Evolutionary conservation across 2,113 vertebrate genomes (phyloP).

Genomic region (Microtus ochrogaster): DNA sequence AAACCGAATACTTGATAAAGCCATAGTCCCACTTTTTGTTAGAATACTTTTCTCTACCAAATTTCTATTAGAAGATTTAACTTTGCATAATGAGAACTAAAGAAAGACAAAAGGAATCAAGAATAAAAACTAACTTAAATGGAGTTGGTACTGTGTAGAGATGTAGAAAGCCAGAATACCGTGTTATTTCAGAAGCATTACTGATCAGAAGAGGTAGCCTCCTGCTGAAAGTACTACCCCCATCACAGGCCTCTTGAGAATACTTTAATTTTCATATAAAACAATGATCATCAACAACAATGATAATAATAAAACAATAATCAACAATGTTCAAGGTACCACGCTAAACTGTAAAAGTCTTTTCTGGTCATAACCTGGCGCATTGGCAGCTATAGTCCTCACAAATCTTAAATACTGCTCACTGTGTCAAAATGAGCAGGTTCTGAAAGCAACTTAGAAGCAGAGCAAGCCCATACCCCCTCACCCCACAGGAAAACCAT

Average conservation of each 20-base stretch:
- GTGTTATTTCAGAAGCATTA: background rate
- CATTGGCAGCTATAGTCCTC: background rate
- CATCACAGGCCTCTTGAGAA: background rate
- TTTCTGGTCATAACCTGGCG: background rate
- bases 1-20: background rate
- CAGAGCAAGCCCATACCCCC: background rate
- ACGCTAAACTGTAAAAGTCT: background rate
- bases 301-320: too few species aligned
- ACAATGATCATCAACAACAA: background rate
- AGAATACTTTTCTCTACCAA: background rate
- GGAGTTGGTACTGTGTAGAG: background rate
- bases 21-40: background rate
- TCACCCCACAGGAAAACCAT: background rate
- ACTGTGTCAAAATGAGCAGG: background rate
- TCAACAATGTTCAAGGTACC: background rate
- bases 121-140: background rate
- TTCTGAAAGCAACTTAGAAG: constrained; percentile 35
- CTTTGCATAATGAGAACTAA: background rate
- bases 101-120: background rate
- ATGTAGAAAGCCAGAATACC: background rate
- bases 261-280: constrained; percentile 1
- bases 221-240: background rate
- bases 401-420: constrained; percentile 33
- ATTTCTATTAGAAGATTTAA: background rate
- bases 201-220: background rate